A percentile compares a stretch with the other conserved stretches of the same genome.
Conservation (phyloP, 2,797 vertebrate genomes). For the Myotis vivesi region DNA sequence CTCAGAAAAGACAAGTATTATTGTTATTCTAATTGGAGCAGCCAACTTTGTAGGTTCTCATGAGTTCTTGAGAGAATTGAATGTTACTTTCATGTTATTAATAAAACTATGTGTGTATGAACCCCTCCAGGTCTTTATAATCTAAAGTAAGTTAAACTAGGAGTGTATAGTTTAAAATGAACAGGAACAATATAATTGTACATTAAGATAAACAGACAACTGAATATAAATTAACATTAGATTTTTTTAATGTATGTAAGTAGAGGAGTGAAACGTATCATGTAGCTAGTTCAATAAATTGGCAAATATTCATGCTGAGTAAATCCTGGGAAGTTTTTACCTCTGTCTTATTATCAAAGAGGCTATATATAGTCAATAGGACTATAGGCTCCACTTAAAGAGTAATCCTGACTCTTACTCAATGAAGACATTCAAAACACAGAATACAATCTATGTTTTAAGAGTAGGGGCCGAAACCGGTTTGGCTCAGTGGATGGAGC, state of each 20-base stretch:
- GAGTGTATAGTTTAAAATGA: neutral
- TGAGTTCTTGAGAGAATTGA: neutral
- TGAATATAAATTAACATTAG: neutral
- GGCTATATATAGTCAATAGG: neutral
- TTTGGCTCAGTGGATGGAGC: too few relatives aligned
- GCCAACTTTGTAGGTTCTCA: neutral
- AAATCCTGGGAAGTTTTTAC: neutral
- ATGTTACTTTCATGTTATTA: neutral
- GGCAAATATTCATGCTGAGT: neutral
- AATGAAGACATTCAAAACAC: neutral
- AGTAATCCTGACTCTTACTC: neutral
- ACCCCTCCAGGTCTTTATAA: neutral
- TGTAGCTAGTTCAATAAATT: neutral
- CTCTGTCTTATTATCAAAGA: neutral
- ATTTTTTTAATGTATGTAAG: neutral
- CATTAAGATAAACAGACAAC: neutral
- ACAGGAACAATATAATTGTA: neutral
- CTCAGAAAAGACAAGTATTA: neutral
- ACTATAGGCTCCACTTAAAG: neutral
- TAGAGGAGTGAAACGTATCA: neutral
- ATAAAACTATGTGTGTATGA: neutral
- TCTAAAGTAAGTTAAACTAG: conserved; percentile 6
- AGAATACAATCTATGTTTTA: neutral
- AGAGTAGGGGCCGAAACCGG: too few relatives aligned
- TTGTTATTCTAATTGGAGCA: neutral